Evolutionary conservation across 2,888 invertebrate species (phyloP), one percentile per base, ranked within the genome.

Genomic region (Plusia festucae): DNA sequence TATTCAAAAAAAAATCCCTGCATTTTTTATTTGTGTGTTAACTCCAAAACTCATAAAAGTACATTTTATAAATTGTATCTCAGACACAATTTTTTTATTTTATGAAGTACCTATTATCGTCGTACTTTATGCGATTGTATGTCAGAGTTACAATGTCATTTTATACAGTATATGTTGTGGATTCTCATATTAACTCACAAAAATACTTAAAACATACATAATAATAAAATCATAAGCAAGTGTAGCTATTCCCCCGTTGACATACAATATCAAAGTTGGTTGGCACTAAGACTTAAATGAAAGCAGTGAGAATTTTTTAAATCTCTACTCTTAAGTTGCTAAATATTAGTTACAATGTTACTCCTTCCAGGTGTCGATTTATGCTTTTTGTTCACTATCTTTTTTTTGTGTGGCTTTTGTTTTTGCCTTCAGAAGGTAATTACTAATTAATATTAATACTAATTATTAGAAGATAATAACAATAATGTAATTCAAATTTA

Each of bases 111-210:
- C 13, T 22, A 56, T 44, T 56, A 18, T n/a, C n/a, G n/a, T 56
- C 22, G 15, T 56, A 56, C 44, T 44, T 13, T 40, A 56, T 20
- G 30, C 13, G 22, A 56, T 56, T 56, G 44, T 56, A 44, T 40
- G 56, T 56, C 56, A 20, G 57, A 56, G 44, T 56, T 44, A 56
- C 56, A 44, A 56, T 56, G 56, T 56, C 44, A 56, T 56, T 56
- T 18, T 27, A 44, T 40, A 20, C 20, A 56, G 40, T 44, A 44
- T 18, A 56, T 22, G 40, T 44, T 15, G 18, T 13, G 5, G 20
- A 44, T 44, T 56, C 16, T 56, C 15, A 44, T 44, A 44, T 20
- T 57, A 57, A 46, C 46, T 57, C 30, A 49, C 27, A 49, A 46
- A 57, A 57, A 57, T 13, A 22, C 44, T 44, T 22, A 18, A 20